phyloP scores from a whole-genome alignment of 2,888 invertebrate genomes.

The Eremobia ochroleuca region DNA sequence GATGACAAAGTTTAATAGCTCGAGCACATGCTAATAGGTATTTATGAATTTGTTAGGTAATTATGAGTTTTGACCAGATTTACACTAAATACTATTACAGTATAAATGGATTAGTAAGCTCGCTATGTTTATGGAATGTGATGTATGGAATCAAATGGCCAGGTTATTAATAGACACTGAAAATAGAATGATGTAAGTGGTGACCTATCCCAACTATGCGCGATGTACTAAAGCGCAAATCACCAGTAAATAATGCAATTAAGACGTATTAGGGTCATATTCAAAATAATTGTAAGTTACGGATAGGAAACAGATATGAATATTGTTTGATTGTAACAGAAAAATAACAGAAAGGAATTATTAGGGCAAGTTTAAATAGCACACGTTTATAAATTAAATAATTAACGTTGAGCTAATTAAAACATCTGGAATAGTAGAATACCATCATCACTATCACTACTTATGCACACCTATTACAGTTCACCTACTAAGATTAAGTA shows the following conservation, averaged over 20 bases:
- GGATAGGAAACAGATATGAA: no score
- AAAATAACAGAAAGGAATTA: no score
- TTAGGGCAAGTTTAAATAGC: no score
- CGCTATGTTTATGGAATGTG: slow-evolving; percentile 4
- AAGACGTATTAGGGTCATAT: no score
- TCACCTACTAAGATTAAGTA: no score
- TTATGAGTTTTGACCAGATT: slow-evolving; percentile 41
- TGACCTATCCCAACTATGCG: background rate
- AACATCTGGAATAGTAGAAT: no score
- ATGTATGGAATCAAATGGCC: slow-evolving; percentile 23
- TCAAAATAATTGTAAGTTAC: no score
- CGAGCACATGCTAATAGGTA: slow-evolving; percentile 86
- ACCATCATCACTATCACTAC: no score
- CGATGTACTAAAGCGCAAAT: background rate
- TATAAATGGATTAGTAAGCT: slow-evolving; percentile 15
- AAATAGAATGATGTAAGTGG: background rate
- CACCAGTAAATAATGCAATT: background rate
- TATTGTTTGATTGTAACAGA: no score
- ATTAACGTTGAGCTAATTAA: no score
- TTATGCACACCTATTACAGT: no score
- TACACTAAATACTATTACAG: slow-evolving; percentile 13
- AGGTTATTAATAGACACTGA: slow-evolving; percentile 9
- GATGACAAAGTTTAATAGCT: slow-evolving; percentile 89
- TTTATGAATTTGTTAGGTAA: slow-evolving; percentile 69
- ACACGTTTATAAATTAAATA: no score